Conservation (phyloP, 1,140 invertebrate genomes). For the Subanguina moxae region DNA sequence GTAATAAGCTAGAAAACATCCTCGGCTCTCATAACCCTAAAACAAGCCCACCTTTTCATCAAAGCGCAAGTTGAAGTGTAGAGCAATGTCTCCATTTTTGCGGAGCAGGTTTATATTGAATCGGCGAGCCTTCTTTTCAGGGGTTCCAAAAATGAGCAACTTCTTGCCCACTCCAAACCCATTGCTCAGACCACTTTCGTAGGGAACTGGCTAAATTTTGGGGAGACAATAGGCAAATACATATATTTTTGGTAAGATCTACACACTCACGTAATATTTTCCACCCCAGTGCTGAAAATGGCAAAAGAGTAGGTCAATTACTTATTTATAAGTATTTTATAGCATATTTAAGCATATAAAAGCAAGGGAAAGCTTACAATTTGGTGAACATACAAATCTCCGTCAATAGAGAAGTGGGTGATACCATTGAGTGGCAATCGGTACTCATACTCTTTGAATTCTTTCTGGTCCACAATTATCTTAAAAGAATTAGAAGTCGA, state of each 20-base stretch:
- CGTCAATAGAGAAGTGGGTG: conserved; percentile 55
- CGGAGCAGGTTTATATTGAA: conserved; percentile 57
- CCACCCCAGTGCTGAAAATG: conserved; percentile 54
- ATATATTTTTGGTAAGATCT: conserved; percentile 11
- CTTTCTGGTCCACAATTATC: conserved; percentile 53
- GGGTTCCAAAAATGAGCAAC: conserved; percentile 51
- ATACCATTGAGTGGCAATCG: conserved; percentile 50
- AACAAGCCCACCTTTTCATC: conserved; percentile 48
- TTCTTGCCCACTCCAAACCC: conserved; percentile 55
- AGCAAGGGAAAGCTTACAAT: conserved; percentile 18
- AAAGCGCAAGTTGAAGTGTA: conserved; percentile 58
- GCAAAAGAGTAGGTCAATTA: neutral
- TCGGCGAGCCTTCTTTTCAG: conserved; percentile 57
- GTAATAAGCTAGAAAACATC: too few relatives aligned
- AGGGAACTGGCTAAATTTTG: conserved; percentile 52
- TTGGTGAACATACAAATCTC: conserved; percentile 53
- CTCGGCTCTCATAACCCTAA: too few relatives aligned
- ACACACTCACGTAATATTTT: conserved; percentile 28
- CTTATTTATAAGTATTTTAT: too few relatives aligned
- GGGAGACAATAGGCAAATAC: neutral
- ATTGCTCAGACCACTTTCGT: conserved; percentile 51
- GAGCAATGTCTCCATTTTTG: conserved; percentile 58
- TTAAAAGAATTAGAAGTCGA: conserved; percentile 35
- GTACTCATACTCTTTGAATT: conserved; percentile 58
- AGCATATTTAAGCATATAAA: too few relatives aligned